A percentile compares a stretch with the other conserved stretches of the same genome.
Conservation (phyloP, 1,140 invertebrate genomes). For the Drosophila insularis region DNA sequence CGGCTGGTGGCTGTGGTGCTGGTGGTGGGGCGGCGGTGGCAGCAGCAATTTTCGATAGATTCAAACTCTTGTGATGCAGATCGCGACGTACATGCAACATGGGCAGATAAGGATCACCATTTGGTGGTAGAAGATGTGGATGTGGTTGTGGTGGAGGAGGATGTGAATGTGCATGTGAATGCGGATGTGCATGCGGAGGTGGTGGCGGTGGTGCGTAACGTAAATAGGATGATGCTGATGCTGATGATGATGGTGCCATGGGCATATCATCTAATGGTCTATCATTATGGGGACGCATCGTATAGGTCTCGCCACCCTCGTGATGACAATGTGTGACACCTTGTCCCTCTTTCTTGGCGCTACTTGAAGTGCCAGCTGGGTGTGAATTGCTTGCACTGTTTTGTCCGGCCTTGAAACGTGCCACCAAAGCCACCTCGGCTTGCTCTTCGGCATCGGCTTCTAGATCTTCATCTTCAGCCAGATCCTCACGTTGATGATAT, state of each 20-base stretch:
- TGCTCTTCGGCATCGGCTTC: constrained; percentile 64
- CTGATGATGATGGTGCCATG: neutral
- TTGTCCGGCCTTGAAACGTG: constrained; percentile 45
- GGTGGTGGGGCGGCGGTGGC: constrained; percentile 39
- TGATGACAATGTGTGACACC: constrained; percentile 87
- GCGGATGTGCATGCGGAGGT: constrained; percentile 15
- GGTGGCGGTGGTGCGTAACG: constrained; percentile 22
- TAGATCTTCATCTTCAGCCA: constrained; percentile 62
- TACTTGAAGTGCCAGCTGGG: neutral
- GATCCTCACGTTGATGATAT: constrained; percentile 36
- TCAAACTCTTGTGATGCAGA: constrained; percentile 85
- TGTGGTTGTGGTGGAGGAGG: constrained; percentile 18
- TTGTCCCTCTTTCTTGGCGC: constrained; percentile 52
- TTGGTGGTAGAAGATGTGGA: constrained; percentile 52
- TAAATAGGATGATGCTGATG: constrained; percentile 42
- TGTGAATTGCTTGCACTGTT: neutral
- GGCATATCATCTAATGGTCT: constrained; percentile 41
- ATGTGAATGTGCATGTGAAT: constrained; percentile 4
- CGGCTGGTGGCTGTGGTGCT: neutral
- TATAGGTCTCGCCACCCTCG: constrained; percentile 86
- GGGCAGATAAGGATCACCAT: constrained; percentile 83
- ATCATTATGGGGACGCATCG: constrained; percentile 85
- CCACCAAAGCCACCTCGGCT: constrained; percentile 62
- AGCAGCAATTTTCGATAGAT: constrained; percentile 48
- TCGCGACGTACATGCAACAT: constrained; percentile 89